Evolutionary conservation across 2,113 vertebrate species (phyloP), one percentile per base, ranked within the genome.

Genomic region (Sclerurus mexicanus): DNA sequence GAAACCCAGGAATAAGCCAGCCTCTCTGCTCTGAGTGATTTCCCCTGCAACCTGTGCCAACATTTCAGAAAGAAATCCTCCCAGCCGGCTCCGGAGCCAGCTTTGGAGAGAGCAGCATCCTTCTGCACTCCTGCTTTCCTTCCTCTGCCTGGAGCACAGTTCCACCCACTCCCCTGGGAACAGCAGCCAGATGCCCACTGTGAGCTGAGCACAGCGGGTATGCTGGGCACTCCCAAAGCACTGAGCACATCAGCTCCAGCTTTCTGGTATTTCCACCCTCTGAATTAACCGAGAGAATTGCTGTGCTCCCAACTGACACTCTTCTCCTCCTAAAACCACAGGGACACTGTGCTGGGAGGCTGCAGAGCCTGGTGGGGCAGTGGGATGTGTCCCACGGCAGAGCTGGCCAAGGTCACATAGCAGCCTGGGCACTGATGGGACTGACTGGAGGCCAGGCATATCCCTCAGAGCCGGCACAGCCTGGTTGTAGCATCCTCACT

Each of bases 401-500:
- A 52, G 68, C 35, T 87, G 77, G 37, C 37, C 0, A 0, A 62
- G 49, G 60, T 42, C 47, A 58, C 6, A 0, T 0, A 8, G 19
- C 35, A 40, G 33, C 30, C 56, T 14, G 8, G 8, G 63, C 22
- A 14, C 16, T 0, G 2, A 0, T 2, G 58, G 76, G n/a, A 7
- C 17, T 44, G 67, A n/a, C 2, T 14, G 46, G 46, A 46, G 21
- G 23, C 30, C 24, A 4, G n/a, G n/a, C 30, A 23, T 3, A 0
- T 2, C 35, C 31, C 7, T 4, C 4, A 31, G 58, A 69, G 64
- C 52, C 10, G 4, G 80, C 31, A 6, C 87, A 40, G 76, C 74
- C 58, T 1, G 0, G 2, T 2, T 2, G 3, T 35, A 59, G 9
- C n/a, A 23, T 66, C 40, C 78, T 60, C 3, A 1, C 6, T 53